A percentile compares a stretch with the other conserved stretches of the same genome.
Evolutionary conservation across 2,888 invertebrate species (phyloP).

Genomic region (Pollenia griseotomentosa): DNA sequence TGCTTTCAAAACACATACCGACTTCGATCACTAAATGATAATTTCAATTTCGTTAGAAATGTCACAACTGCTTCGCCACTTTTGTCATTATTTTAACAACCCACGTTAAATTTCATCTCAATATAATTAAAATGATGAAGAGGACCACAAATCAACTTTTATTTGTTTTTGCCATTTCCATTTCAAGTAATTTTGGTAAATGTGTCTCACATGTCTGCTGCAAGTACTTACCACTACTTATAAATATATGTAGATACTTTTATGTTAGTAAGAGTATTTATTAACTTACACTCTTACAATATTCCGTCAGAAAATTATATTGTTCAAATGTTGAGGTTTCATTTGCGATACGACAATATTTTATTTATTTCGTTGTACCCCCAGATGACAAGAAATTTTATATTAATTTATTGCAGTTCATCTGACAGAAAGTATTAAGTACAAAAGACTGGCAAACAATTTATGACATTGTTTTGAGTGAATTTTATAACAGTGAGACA

Average conservation of each 20-base stretch:
- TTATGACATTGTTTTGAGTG: slow-evolving; percentile 82
- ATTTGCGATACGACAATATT: slow-evolving; percentile 44
- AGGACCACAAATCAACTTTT: slow-evolving; percentile 58
- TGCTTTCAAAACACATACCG: neutral
- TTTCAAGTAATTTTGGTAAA: slow-evolving; percentile 12
- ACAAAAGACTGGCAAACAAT: slow-evolving; percentile 79
- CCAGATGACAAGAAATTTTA: slow-evolving; percentile 81
- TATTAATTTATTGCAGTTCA: slow-evolving; percentile 83
- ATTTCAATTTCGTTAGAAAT: neutral
- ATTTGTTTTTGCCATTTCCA: slow-evolving; percentile 24
- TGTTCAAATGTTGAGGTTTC: slow-evolving; percentile 49
- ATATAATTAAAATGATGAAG: slow-evolving; percentile 53
- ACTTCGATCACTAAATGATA: neutral
- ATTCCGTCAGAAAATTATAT: slow-evolving; percentile 55
- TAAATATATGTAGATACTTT: neutral
- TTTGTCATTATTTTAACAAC: slow-evolving; percentile 14
- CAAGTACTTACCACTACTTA: slow-evolving; percentile 6
- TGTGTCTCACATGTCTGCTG: slow-evolving; percentile 13
- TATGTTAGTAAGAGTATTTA: neutral
- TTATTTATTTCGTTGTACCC: slow-evolving; percentile 60
- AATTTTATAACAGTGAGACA: slow-evolving; percentile 65
- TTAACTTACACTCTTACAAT: slow-evolving; percentile 17
- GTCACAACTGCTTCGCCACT: neutral
- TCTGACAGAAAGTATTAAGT: slow-evolving; percentile 82
- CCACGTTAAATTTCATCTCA: slow-evolving; percentile 57